phyloP scores from a whole-genome alignment of 1,140 invertebrate species.

The Hylaeus anthracinus region DNA sequence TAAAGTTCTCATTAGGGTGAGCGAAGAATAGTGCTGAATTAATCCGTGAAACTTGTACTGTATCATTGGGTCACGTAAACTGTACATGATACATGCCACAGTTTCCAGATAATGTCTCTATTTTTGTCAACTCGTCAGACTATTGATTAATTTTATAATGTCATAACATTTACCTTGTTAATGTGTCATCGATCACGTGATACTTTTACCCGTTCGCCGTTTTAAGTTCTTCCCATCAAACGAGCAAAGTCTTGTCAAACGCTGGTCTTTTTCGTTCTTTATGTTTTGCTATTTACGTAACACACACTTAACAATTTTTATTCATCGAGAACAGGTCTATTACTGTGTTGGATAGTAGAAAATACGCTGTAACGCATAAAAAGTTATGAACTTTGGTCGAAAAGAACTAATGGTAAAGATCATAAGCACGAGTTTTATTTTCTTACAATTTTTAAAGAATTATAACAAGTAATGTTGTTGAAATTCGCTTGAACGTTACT shows the following conservation, averaged over 20 bases:
- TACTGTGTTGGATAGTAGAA: too few relatives aligned
- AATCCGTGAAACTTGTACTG: not conserved
- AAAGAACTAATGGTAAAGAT: too few relatives aligned
- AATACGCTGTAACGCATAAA: too few relatives aligned
- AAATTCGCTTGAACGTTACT: too few relatives aligned
- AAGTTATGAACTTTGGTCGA: not conserved
- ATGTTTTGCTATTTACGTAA: not conserved
- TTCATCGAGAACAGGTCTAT: too few relatives aligned
- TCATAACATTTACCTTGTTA: conserved; percentile 38
- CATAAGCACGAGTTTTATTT: not conserved
- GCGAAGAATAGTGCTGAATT: too few relatives aligned
- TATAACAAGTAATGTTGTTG: too few relatives aligned
- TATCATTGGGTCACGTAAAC: not conserved
- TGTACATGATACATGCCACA: not conserved
- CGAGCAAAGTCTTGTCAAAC: not conserved
- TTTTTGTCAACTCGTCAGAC: conserved; percentile 27
- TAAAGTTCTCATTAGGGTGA: too few relatives aligned
- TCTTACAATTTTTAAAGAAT: not conserved
- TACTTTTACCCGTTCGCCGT: not conserved
- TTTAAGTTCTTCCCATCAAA: not conserved
- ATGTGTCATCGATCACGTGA: conserved; percentile 11
- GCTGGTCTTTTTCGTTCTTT: not conserved
- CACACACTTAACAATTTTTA: too few relatives aligned
- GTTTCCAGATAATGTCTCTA: conserved; percentile 6
- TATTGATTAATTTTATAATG: conserved; percentile 42